Conservation (phyloP, 2,797 vertebrate species). For the Gastrophryne carolinensis region DNA sequence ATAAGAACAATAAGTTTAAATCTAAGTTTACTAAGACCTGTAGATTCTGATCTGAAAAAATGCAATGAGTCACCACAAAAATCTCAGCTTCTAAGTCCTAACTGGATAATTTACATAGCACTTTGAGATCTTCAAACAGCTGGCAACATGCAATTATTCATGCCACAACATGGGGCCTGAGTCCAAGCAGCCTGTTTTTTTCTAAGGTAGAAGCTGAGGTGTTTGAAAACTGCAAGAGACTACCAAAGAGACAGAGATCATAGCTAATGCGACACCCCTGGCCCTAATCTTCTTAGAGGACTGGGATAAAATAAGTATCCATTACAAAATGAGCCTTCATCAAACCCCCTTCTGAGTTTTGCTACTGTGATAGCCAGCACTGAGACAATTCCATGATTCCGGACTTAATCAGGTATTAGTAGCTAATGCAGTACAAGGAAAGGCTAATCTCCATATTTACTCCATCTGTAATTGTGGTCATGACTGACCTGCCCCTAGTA, state of each 20-base stretch:
- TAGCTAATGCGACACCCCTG: slow-evolving; percentile 95
- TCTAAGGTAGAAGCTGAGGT: slow-evolving; percentile 81
- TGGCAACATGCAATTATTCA: slow-evolving; percentile 78
- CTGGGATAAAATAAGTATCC: slow-evolving; percentile 97
- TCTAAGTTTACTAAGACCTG: slow-evolving; percentile 54
- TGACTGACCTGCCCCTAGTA: slow-evolving; percentile 80
- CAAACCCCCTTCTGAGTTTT: slow-evolving; percentile 83
- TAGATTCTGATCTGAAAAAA: slow-evolving; percentile 72
- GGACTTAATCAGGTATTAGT: slow-evolving; percentile 98
- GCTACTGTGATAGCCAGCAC: slow-evolving; percentile 85
- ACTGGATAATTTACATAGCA: slow-evolving; percentile 73
- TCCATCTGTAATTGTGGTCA: slow-evolving; percentile 90
- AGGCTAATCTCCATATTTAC: slow-evolving; percentile 97
- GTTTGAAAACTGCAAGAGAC: slow-evolving; percentile 84
- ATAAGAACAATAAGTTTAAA: slow-evolving; percentile 15
- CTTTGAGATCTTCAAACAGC: slow-evolving; percentile 77
- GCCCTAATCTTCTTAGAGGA: slow-evolving; percentile 99
- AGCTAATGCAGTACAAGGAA: slow-evolving; percentile 87
- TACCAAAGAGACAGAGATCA: slow-evolving; percentile 88
- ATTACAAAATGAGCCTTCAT: slow-evolving; percentile 96
- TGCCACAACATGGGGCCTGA: slow-evolving; percentile 76
- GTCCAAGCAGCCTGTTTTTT: slow-evolving; percentile 80
- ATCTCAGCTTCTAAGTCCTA: slow-evolving; percentile 71
- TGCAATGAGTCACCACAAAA: slow-evolving; percentile 75
- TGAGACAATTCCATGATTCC: slow-evolving; percentile 91